phyloP scores from a whole-genome alignment of 2,113 vertebrate species.

The Bubo scandiacus region DNA sequence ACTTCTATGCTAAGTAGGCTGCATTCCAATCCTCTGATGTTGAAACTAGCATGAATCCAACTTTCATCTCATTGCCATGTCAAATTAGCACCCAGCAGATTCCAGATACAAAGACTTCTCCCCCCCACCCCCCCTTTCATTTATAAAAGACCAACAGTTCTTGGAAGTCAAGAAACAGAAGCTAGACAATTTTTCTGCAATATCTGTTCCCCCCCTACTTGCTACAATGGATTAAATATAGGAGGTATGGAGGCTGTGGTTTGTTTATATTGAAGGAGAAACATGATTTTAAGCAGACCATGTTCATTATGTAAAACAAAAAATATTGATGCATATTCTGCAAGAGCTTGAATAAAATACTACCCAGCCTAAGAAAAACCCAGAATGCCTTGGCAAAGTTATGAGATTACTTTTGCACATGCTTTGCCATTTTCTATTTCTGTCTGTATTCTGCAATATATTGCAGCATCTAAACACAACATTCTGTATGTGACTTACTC shows the following conservation, averaged over 20 bases:
- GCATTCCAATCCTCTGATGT: slow-evolving; percentile 83
- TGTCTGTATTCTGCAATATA: slow-evolving; percentile 20
- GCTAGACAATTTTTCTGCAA: neutral
- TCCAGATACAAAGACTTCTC: slow-evolving; percentile 40
- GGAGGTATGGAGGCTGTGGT: neutral
- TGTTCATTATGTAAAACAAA: neutral
- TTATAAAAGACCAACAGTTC: slow-evolving; percentile 39
- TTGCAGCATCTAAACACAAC: neutral
- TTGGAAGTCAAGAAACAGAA: slow-evolving; percentile 46
- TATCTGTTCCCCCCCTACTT: neutral
- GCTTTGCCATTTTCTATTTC: slow-evolving; percentile 40
- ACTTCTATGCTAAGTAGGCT: slow-evolving; percentile 78
- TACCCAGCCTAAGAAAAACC: neutral
- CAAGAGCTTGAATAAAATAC: neutral
- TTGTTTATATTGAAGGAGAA: neutral
- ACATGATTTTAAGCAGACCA: neutral
- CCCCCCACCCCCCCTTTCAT: neutral
- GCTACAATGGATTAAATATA: neutral
- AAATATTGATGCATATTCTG: neutral
- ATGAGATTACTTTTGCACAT: slow-evolving; percentile 10
- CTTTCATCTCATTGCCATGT: slow-evolving; percentile 75
- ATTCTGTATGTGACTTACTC: neutral
- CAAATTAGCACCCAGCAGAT: slow-evolving; percentile 74
- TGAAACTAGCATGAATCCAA: slow-evolving; percentile 74
- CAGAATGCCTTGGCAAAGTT: neutral